Evolutionary conservation across 2,113 vertebrate genomes (phyloP), one percentile per base, ranked within the genome.

Genomic region (Nerophis lumbriciformis): DNA sequence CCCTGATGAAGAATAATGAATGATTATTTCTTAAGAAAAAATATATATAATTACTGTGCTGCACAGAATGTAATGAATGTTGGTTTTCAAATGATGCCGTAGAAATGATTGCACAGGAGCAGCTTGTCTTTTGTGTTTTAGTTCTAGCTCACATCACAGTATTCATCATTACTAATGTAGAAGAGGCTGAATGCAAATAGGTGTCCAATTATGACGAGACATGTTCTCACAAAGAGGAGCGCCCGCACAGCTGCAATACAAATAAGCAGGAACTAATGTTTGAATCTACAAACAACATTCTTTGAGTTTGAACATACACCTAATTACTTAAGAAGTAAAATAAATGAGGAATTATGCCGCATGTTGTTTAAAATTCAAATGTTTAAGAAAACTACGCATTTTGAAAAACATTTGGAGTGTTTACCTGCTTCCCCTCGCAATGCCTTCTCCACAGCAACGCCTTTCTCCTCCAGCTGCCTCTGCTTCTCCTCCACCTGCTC

Each of bases 401-500:
- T 28, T 28, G 28, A 16, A 37, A 38, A 2, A 48, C 13, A 49
- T 12, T 63, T 66, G 48, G 28, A 66, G 6, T 0, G 4, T 28
- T 79, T 98, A 99, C 97, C 97, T 97, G 97, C 97, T 96, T 99
- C 97, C 59, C 97, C 97, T 16, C 97, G 91, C 39, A 99, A 85
- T 0, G 97, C 97, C 77, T 99, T 99, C 88, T 99, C 97, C 81
- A 99, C 97, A 0, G 97, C 97, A 0, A 99, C 95, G 0, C 97
- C 97, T 37, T 94, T 85, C 78, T 99, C 96, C 64, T 99, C 97
- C 0, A 99, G 89, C 75, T 97, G 95, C 68, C 96, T 88, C 90
- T 99, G 97, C 78, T 97, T 98, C 85, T 99, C 97, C 76, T 99
- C 97, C 81, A 99, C 97, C 86, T 98, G 96, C 74, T 99, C 95